Evolutionary conservation across 1,140 invertebrate genomes (phyloP).

Genomic region (Belonocnema kinseyi): DNA sequence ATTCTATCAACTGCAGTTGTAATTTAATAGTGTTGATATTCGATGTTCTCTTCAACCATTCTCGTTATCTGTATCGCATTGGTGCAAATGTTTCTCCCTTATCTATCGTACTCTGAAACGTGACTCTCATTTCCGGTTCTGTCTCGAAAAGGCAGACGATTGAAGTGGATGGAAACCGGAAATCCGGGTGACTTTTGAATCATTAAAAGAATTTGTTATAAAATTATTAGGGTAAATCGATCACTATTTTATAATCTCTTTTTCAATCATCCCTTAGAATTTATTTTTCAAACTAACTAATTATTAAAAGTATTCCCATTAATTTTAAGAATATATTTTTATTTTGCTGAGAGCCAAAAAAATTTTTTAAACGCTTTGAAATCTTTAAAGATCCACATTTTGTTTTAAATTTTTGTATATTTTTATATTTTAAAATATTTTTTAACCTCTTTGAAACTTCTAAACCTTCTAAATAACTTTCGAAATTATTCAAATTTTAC

Average conservation of each 20-base stretch:
- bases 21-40: background rate
- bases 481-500: too few relatives aligned
- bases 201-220: constrained; percentile 1
- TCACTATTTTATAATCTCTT: constrained; percentile 38
- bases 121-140: constrained; percentile 21
- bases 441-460: too few relatives aligned
- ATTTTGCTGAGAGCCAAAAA: too few relatives aligned
- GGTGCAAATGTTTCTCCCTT: background rate
- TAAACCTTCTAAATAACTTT: too few relatives aligned
- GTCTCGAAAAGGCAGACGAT: constrained; percentile 19
- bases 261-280: too few relatives aligned
- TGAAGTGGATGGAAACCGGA: constrained; percentile 34
- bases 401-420: too few relatives aligned
- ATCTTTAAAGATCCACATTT: too few relatives aligned
- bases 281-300: too few relatives aligned
- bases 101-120: background rate
- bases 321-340: too few relatives aligned
- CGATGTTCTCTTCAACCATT: background rate
- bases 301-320: too few relatives aligned
- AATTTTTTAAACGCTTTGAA: too few relatives aligned
- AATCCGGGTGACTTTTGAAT: constrained; percentile 39
- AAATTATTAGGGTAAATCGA: constrained; percentile 55
- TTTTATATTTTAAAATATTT: too few relatives aligned
- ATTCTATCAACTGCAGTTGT: background rate
- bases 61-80: background rate